Conservation (phyloP, 2,797 vertebrate species). For the Micromesistius poutassou region DNA sequence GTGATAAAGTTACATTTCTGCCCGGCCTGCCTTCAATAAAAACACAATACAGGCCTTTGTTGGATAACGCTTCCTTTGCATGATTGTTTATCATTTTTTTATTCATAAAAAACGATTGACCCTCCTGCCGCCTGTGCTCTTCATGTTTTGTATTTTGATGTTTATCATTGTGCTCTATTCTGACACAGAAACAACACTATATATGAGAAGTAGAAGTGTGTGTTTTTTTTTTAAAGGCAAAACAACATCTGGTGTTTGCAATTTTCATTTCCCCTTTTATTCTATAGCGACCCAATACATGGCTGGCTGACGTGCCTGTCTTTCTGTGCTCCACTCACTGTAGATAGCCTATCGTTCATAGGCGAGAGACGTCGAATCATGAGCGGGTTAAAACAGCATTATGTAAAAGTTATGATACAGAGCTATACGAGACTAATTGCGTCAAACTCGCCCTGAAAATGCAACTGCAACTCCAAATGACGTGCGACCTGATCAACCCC, state of each 20-base stretch:
- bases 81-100: background rate
- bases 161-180: background rate
- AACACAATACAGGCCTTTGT: background rate
- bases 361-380: background rate
- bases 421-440: background rate
- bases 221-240: background rate
- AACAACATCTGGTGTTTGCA: background rate
- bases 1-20: background rate
- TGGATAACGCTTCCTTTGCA: background rate
- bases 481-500: background rate
- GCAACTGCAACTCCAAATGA: background rate
- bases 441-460: background rate
- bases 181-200: background rate
- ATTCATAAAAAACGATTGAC: background rate
- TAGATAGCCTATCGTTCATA: too few relatives aligned
- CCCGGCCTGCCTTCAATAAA: background rate
- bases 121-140: background rate
- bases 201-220: background rate
- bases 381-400: background rate
- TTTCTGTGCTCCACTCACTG: too few relatives aligned
- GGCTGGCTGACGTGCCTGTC: background rate
- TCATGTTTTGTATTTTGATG: background rate
- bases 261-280: constrained; percentile 2
- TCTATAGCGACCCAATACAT: background rate
- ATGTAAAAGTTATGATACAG: background rate